Evolutionary conservation across 1,140 invertebrate genomes (phyloP).

Genomic region (Xylocopa sonorina): DNA sequence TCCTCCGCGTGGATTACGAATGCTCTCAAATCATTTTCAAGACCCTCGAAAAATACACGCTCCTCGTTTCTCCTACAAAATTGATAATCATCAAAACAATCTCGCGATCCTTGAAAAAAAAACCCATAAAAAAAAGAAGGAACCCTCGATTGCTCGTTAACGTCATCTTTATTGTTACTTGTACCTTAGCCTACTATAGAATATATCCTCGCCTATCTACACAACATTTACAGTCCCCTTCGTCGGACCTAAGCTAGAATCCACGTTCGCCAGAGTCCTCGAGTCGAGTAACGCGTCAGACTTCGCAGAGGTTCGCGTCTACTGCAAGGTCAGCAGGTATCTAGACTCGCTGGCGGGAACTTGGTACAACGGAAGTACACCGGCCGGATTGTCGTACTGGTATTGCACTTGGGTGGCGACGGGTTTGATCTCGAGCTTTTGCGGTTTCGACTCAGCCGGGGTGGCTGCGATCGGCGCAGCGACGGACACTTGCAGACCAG

Average conservation of each 20-base stretch:
- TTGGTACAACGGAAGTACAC: slow-evolving; percentile 71
- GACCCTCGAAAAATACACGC: no score
- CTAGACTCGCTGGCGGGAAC: slow-evolving; percentile 66
- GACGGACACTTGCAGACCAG: slow-evolving; percentile 59
- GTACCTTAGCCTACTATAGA: slow-evolving; percentile 27
- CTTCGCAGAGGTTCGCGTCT: neutral
- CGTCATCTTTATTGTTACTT: slow-evolving; percentile 39
- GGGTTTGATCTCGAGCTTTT: slow-evolving; percentile 70
- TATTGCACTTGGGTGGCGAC: slow-evolving; percentile 73
- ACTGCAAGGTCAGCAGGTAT: slow-evolving; percentile 72
- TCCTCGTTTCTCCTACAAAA: no score
- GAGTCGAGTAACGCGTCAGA: neutral
- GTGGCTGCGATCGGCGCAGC: slow-evolving; percentile 28
- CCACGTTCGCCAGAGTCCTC: neutral
- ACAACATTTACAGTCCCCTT: slow-evolving; percentile 22
- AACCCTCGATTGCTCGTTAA: neutral
- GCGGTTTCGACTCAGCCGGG: slow-evolving; percentile 46
- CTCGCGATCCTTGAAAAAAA: neutral
- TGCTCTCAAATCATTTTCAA: no score
- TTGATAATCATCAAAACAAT: no score
- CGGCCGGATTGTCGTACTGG: slow-evolving; percentile 68
- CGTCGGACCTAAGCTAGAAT: neutral
- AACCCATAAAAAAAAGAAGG: neutral
- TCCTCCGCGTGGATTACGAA: no score
- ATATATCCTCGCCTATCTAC: neutral